Conservation (phyloP, 2,797 vertebrate species). For the Gallinago nigripennis region DNA sequence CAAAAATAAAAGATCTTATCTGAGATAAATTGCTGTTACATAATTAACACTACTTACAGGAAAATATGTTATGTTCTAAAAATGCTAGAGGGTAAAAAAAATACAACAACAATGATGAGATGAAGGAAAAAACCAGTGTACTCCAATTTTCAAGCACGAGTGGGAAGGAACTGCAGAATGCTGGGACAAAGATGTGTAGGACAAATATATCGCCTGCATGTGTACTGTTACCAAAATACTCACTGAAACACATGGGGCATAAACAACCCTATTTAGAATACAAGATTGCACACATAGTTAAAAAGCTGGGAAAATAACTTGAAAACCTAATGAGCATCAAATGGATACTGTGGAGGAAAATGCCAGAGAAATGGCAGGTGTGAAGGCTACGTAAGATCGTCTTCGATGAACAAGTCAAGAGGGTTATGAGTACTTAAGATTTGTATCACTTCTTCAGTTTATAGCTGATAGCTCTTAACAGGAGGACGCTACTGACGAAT, state of each 20-base stretch:
- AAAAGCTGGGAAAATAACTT: slow-evolving; percentile 72
- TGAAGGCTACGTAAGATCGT: slow-evolving; percentile 67
- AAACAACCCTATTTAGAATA: slow-evolving; percentile 72
- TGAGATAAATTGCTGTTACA: slow-evolving; percentile 70
- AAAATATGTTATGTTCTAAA: slow-evolving; percentile 71
- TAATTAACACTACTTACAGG: slow-evolving; percentile 70
- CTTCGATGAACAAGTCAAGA: slow-evolving; percentile 56
- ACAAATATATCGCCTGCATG: slow-evolving; percentile 72
- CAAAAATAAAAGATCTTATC: slow-evolving; percentile 72
- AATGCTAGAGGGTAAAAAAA: slow-evolving; percentile 70
- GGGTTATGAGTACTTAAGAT: slow-evolving; percentile 58
- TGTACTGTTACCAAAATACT: slow-evolving; percentile 74
- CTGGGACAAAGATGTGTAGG: slow-evolving; percentile 73
- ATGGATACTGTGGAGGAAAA: slow-evolving; percentile 68
- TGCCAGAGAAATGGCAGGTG: slow-evolving; percentile 70
- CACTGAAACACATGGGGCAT: slow-evolving; percentile 69
- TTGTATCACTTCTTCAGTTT: slow-evolving; percentile 72
- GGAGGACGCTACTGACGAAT: slow-evolving; percentile 70
- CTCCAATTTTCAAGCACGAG: slow-evolving; percentile 68
- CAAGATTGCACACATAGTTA: slow-evolving; percentile 69
- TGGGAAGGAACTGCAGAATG: slow-evolving; percentile 71
- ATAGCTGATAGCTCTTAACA: slow-evolving; percentile 70
- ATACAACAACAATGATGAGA: slow-evolving; percentile 70
- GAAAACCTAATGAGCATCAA: slow-evolving; percentile 72
- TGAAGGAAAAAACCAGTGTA: slow-evolving; percentile 59